Base-by-base conservation (phyloP, 2,113 vertebrate species). In the Psilopogon haemacephalus region DNA sequence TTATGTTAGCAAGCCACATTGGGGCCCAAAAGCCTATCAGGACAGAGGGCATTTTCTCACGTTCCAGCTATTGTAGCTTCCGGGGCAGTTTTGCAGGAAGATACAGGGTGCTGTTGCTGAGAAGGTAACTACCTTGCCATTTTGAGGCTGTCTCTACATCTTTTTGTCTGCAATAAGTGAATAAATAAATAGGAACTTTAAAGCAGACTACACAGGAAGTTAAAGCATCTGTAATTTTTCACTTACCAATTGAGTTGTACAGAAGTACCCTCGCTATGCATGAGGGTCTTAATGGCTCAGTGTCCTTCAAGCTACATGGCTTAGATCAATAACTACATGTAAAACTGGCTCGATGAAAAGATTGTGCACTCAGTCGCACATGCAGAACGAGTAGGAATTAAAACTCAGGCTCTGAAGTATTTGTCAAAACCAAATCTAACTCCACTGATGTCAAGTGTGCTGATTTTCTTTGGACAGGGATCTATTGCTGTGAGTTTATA, bases 341-440 rank as follows among this genome's bases (percentile, higher is more conserved):
- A 71, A 74, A 86, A 37, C 92, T 91, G 75, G 42, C 37, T 54
- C 67, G 52, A 58, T 87, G 72, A 89, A 78, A 79, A 72, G 58
- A 82, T 83, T 84, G 50, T 76, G 84, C 67, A 69, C 52, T 70
- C 76, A 78, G 70, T 75, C 91, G 79, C 83, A 81, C 40, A 63
- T 42, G 65, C 60, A 90, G 38, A 78, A 55, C 76, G 68, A 76
- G 15, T 28, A 48, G 62, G 54, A 94, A 63, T 80, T 85, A 78
- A 94, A 94, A 95, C 63, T 35, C 27, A 52, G 71, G 13, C 84
- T 68, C 92, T 78, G 54, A 88, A 77, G 20, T 74, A 71, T 84
- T 96, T 95, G 79, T 68, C 86, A 86, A 68, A 90, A 93, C 6
- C 64, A 70, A 54, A 38, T 83, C 58, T 84, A 64, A 38, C 60